Evolutionary conservation across 2,797 vertebrate species (phyloP).

Genomic region (Toxotes lorentzi): DNA sequence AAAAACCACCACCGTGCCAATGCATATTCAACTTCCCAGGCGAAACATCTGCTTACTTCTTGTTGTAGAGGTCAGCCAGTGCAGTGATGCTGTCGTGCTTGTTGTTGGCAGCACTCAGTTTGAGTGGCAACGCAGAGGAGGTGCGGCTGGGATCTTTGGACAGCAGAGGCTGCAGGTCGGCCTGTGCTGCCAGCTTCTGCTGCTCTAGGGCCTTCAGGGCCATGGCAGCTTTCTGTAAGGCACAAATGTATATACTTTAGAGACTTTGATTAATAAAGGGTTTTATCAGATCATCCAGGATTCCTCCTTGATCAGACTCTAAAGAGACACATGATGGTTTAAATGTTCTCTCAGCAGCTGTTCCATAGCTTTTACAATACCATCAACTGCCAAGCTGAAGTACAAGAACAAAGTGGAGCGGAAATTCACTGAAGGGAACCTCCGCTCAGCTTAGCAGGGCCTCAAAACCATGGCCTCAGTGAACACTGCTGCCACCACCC

Average conservation of each 20-base stretch:
- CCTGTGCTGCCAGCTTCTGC: constrained; percentile 86
- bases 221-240: constrained; percentile 60
- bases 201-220: constrained; percentile 86
- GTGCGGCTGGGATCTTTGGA: constrained; percentile 79
- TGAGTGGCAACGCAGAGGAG: constrained; percentile 87
- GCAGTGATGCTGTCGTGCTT: constrained; percentile 86
- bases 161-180: constrained; percentile 87
- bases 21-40: background rate
- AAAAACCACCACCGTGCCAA: background rate
- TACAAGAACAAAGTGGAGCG: too few relatives aligned
- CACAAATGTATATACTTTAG: constrained; percentile 7
- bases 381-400: background rate
- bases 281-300: background rate
- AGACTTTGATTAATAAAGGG: background rate
- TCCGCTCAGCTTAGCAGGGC: too few relatives aligned
- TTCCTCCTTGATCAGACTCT: background rate
- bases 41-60: constrained; percentile 87
- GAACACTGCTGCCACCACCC: too few relatives aligned
- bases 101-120: constrained; percentile 87
- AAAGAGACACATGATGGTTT: background rate
- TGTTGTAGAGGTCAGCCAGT: constrained; percentile 89
- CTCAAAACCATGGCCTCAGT: too few relatives aligned
- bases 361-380: background rate
- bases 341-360: background rate
- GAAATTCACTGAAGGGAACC: too few relatives aligned